These are phyloP conservation scores for Peromyscus leucopus DNA, from an alignment of 2,113 vertebrate genomes.

Conservation along the genomic window DNA sequence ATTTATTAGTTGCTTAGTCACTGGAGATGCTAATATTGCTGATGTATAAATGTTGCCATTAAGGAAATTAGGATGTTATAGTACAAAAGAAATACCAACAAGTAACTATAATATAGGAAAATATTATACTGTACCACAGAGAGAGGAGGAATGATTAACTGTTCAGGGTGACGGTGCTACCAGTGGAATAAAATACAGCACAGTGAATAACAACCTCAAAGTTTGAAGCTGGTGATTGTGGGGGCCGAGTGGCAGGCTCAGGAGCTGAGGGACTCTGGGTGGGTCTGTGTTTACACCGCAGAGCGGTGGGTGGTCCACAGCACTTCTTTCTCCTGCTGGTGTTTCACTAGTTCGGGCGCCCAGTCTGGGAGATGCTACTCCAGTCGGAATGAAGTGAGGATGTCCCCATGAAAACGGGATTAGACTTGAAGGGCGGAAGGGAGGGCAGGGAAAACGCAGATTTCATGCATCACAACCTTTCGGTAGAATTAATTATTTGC, in stretches of 20 bases:
- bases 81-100: slow-evolving; percentile 20
- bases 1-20: slow-evolving; percentile 11
- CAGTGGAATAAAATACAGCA: neutral
- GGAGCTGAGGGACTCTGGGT: slow-evolving; percentile 27
- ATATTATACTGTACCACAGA: neutral
- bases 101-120: neutral
- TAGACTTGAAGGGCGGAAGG: slow-evolving; percentile 11
- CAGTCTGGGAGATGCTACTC: slow-evolving; percentile 31
- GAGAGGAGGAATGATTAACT: neutral
- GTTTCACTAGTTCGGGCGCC: neutral
- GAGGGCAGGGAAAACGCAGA: neutral
- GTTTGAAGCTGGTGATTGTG: neutral
- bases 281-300: slow-evolving; percentile 3
- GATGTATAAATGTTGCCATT: slow-evolving; percentile 1
- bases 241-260: neutral
- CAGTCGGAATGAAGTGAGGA: neutral
- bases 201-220: slow-evolving; percentile 11
- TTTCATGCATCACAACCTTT: neutral
- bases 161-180: neutral
- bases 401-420: slow-evolving; percentile 45
- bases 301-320: neutral
- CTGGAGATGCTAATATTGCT: neutral
- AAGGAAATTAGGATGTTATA: slow-evolving; percentile 29
- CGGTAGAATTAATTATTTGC: slow-evolving; percentile 31
- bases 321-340: slow-evolving; percentile 12